phyloP scores from a whole-genome alignment of 2,888 invertebrate species.

The Panzeria rudis region DNA sequence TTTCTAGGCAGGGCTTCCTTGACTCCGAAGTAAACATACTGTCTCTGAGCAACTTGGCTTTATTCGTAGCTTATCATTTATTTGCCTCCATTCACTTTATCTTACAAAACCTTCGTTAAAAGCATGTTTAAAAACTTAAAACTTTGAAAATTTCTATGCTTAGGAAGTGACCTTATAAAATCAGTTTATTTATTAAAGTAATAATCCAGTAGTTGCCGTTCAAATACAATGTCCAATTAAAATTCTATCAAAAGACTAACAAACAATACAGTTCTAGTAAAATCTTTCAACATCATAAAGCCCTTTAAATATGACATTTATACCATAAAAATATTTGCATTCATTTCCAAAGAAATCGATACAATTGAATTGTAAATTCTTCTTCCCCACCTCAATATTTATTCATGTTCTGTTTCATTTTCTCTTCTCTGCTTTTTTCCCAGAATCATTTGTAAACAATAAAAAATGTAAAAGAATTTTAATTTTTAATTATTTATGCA shows the following conservation, averaged over 20 bases:
- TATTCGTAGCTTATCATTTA: too few species aligned
- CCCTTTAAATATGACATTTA: slow-evolving; percentile 61
- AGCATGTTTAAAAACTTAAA: not conserved
- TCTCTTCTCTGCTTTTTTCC: slow-evolving; percentile 21
- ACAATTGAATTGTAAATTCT: slow-evolving; percentile 40
- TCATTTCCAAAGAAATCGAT: too few species aligned
- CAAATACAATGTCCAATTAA: slow-evolving; percentile 15
- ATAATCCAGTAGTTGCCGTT: not conserved
- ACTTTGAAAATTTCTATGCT: not conserved
- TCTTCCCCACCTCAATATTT: slow-evolving; percentile 31
- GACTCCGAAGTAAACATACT: too few species aligned
- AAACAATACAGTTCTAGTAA: not conserved
- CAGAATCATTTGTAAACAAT: slow-evolving; percentile 61
- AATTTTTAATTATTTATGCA: slow-evolving; percentile 63
- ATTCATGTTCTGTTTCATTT: not conserved
- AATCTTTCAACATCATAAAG: not conserved
- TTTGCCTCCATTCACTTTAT: too few species aligned
- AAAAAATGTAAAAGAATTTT: slow-evolving; percentile 56
- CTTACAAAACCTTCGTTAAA: too few species aligned
- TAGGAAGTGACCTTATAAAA: not conserved
- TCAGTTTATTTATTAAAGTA: slow-evolving; percentile 15
- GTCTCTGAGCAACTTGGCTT: too few species aligned
- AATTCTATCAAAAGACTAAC: not conserved
- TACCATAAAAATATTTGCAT: slow-evolving; percentile 16
- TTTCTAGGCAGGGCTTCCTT: too few species aligned